Percentiles rank a stretch among this genome's conserved stretches.
These are phyloP conservation scores for Meandrina meandrites DNA, from an alignment of 92 coral and sea anemone genomes.

Conservation along the genomic window DNA sequence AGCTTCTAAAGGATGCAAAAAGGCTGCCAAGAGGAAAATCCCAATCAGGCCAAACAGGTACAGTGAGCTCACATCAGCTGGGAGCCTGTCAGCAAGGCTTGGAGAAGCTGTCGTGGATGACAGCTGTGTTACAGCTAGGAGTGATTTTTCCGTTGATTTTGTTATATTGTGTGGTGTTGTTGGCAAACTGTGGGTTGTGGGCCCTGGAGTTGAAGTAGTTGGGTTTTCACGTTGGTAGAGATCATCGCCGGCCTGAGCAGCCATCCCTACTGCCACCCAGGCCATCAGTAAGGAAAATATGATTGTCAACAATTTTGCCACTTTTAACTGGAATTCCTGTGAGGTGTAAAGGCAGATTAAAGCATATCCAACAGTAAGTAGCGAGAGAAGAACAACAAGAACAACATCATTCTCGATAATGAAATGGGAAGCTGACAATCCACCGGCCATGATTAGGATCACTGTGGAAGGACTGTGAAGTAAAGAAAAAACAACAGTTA, in stretches of 20 bases:
- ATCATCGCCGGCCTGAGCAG: constrained; percentile 57
- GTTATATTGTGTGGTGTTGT: neutral
- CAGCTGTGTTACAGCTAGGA: neutral
- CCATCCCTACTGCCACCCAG: constrained; percentile 69
- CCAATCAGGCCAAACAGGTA: constrained; percentile 73
- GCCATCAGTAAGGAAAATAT: constrained; percentile 86
- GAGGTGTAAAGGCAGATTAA: constrained; percentile 84
- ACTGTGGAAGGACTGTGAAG: constrained; percentile 88
- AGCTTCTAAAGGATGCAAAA: constrained; percentile 82
- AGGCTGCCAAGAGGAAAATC: constrained; percentile 67
- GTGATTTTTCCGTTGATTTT: neutral
- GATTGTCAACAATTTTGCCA: constrained; percentile 76
- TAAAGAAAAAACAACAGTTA: neutral
- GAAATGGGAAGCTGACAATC: constrained; percentile 45
- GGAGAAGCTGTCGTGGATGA: neutral
- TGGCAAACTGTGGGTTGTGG: neutral
- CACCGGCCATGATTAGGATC: constrained; percentile 80
- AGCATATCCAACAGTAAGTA: constrained; percentile 64
- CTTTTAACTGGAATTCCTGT: constrained; percentile 90
- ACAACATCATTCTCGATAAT: constrained; percentile 12
- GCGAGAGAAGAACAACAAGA: constrained; percentile 41
- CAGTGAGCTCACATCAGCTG: constrained; percentile 73
- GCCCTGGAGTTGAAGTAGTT: constrained; percentile 9
- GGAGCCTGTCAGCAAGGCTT: constrained; percentile 37
- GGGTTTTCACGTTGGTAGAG: constrained; percentile 5